Evolutionary conservation across 2,113 vertebrate genomes (phyloP).

Genomic region (Anhinga anhinga): DNA sequence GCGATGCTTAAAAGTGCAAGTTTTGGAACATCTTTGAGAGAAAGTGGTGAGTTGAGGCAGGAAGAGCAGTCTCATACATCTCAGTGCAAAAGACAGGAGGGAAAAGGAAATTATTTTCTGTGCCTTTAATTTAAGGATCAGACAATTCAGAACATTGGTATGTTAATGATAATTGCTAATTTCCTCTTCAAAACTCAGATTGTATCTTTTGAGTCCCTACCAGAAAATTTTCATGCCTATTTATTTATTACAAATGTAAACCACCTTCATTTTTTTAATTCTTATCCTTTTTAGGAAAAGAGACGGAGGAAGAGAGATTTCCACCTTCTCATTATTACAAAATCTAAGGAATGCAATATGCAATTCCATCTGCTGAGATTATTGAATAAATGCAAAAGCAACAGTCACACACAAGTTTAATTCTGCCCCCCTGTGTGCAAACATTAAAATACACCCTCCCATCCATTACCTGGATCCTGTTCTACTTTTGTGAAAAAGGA

Average conservation of each 20-base stretch:
- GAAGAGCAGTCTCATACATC: background rate
- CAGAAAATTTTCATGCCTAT: background rate
- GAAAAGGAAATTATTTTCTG: background rate
- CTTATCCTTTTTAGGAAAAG: background rate
- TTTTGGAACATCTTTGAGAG: background rate
- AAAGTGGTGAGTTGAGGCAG: background rate
- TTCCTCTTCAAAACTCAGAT: background rate
- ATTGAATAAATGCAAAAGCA: background rate
- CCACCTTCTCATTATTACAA: background rate
- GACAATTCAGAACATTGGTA: background rate
- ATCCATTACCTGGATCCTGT: background rate
- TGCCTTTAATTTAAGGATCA: background rate
- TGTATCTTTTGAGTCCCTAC: background rate
- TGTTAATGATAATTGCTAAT: background rate
- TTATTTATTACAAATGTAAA: background rate
- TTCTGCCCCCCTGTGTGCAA: conserved; percentile 45
- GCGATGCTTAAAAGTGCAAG: background rate
- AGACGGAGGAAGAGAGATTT: background rate
- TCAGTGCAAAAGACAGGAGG: background rate
- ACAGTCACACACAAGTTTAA: background rate
- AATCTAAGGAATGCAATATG: background rate
- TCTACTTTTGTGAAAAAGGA: background rate
- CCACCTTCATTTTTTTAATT: background rate
- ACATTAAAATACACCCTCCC: background rate
- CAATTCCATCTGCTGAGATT: background rate